Percentiles rank a stretch among this genome's conserved stretches.
These are phyloP conservation scores for Anagrus nilaparvatae DNA, from an alignment of 1,140 invertebrate species.

Conservation along the genomic window DNA sequence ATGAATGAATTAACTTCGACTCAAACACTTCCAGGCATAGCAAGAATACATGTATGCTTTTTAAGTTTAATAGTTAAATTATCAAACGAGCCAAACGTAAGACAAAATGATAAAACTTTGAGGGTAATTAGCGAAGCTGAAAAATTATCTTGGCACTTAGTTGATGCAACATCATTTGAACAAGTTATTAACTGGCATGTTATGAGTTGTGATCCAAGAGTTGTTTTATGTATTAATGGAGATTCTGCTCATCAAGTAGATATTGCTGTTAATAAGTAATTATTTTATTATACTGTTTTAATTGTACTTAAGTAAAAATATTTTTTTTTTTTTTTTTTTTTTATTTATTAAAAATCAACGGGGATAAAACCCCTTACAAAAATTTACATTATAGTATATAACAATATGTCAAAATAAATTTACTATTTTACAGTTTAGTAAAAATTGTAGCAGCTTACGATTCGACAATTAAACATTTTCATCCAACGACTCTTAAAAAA, in stretches of 20 bases:
- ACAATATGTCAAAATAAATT: conserved; percentile 11
- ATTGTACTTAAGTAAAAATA: conserved; percentile 2
- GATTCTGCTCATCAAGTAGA: conserved; percentile 42
- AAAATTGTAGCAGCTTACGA: conserved; percentile 52
- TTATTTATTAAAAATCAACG: conserved; percentile 5
- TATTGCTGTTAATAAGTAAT: conserved; percentile 42
- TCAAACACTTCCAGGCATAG: conserved; percentile 29
- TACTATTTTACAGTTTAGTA: conserved; percentile 41
- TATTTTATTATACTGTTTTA: conserved; percentile 5
- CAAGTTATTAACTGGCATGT: conserved; percentile 67
- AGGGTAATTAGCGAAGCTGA: conserved; percentile 52
- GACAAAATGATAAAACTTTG: conserved; percentile 46
- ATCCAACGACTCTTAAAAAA: conserved; percentile 46
- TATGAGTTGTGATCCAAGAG: conserved; percentile 62
- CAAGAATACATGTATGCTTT: conserved; percentile 45
- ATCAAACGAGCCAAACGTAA: conserved; percentile 59
- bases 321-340: conserved; percentile 6
- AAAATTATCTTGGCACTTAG: conserved; percentile 57
- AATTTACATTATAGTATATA: too few species aligned
- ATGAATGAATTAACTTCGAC: conserved; percentile 35
- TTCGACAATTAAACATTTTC: conserved; percentile 32
- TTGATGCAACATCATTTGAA: conserved; percentile 57
- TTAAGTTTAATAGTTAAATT: conserved; percentile 59
- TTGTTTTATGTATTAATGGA: conserved; percentile 47
- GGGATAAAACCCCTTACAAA: neutral